These are phyloP conservation scores for Drosophila antonietae DNA, from an alignment of 2,888 invertebrate genomes.

Conservation along the genomic window DNA sequence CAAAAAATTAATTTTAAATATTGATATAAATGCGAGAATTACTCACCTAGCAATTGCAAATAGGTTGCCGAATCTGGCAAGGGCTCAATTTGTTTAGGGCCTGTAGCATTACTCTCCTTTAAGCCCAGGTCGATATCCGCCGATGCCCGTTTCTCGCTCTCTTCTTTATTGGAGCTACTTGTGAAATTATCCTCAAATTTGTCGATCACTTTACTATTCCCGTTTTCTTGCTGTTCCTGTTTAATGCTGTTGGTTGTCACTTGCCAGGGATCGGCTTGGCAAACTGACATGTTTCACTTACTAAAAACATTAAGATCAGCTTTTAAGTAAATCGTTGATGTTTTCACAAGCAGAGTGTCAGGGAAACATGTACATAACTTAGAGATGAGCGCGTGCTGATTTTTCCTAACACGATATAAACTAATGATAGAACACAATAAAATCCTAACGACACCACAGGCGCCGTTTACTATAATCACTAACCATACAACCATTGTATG, in stretches of 20 bases:
- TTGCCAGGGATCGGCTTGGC: constrained; percentile 68
- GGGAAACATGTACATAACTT: constrained; percentile 2
- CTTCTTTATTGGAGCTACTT: constrained; percentile 23
- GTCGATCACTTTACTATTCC: constrained; percentile 29
- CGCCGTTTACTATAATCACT: background rate
- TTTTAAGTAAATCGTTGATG: constrained; percentile 13
- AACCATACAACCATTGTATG: no score
- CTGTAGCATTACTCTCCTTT: constrained; percentile 34
- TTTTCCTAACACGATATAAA: background rate
- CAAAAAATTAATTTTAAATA: background rate
- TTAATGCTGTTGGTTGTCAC: constrained; percentile 44
- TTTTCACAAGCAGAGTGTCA: constrained; percentile 4
- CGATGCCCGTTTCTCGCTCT: constrained; percentile 5
- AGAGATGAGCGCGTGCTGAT: constrained; percentile 6
- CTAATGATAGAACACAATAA: no score
- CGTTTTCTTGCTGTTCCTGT: constrained; percentile 36
- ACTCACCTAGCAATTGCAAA: constrained; percentile 88
- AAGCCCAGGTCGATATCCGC: constrained; percentile 9
- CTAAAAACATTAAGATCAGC: constrained; percentile 23
- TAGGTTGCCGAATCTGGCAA: constrained; percentile 83
- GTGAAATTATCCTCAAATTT: constrained; percentile 67
- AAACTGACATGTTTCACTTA: constrained; percentile 69
- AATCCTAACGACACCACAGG: no score
- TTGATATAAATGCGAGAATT: background rate
- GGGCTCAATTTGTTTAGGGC: constrained; percentile 83